A percentile compares a stretch with the other conserved stretches of the same genome.
Conservation (phyloP, 2,888 invertebrate genomes). For the Coleophora flavipennella region DNA sequence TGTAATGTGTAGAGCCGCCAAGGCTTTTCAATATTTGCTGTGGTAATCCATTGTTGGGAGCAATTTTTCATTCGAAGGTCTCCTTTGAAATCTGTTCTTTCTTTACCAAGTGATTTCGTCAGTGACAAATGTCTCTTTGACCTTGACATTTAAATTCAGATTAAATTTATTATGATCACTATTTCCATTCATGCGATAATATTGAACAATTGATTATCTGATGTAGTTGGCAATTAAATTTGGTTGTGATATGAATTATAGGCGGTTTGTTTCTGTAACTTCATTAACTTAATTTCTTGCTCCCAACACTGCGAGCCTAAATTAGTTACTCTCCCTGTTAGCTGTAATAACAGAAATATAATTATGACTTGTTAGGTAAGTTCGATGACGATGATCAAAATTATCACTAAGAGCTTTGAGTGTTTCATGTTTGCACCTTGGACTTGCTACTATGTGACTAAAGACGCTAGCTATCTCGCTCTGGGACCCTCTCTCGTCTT, state of each 20-base stretch:
- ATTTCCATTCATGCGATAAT: too few relatives aligned
- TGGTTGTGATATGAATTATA: not conserved
- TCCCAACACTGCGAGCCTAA: conserved; percentile 8
- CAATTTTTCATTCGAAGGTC: too few relatives aligned
- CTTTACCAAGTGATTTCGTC: too few relatives aligned
- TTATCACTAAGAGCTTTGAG: conserved; percentile 72
- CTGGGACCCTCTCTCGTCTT: conserved; percentile 70
- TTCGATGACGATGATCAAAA: conserved; percentile 49
- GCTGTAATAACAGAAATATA: conserved; percentile 26
- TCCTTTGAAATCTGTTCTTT: too few relatives aligned
- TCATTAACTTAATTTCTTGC: not conserved
- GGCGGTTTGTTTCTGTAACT: not conserved
- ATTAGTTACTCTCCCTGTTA: conserved; percentile 47
- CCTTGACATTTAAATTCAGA: too few relatives aligned
- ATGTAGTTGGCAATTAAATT: too few relatives aligned
- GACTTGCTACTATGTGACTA: conserved; percentile 74
- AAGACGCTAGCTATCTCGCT: conserved; percentile 71
- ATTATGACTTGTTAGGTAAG: conserved; percentile 48
- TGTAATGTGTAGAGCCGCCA: conserved; percentile 31
- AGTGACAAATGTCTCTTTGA: too few relatives aligned
- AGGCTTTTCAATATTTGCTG: conserved; percentile 42
- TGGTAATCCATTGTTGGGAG: conserved; percentile 2
- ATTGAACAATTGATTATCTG: too few relatives aligned
- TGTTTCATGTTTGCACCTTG: conserved; percentile 75
- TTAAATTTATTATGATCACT: too few relatives aligned